phyloP scores from a whole-genome alignment of 2,113 vertebrate genomes.

The Ceyx melanurus region DNA sequence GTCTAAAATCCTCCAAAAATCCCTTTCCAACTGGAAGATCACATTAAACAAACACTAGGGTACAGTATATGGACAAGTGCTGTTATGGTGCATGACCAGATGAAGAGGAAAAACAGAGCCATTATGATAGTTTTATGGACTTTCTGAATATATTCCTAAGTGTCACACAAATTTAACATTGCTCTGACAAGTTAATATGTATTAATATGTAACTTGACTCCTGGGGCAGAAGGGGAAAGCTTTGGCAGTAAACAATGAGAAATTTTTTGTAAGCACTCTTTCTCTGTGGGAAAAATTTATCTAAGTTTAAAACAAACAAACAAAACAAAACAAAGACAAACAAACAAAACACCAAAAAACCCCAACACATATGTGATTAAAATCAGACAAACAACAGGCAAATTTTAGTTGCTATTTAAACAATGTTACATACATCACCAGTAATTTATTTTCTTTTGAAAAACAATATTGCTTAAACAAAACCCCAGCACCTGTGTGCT shows the following conservation, averaged over 20 bases:
- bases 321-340: too few species aligned
- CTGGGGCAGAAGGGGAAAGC: conserved; percentile 15
- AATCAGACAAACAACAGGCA: background rate
- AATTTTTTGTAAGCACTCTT: conserved; percentile 14
- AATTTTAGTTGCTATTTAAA: background rate
- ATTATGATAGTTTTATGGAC: conserved; percentile 41
- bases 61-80: background rate
- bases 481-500: background rate
- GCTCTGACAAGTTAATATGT: conserved; percentile 48
- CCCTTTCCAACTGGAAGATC: background rate
- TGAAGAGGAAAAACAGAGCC: conserved; percentile 25
- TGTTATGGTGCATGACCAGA: conserved; percentile 15
- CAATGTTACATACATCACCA: background rate
- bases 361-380: background rate
- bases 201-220: conserved; percentile 2
- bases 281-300: background rate
- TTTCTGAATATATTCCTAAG: conserved; percentile 46
- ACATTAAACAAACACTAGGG: background rate
- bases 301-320: background rate
- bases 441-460: conserved; percentile 1
- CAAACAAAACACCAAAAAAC: background rate
- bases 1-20: background rate
- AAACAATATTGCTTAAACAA: background rate
- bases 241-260: background rate
- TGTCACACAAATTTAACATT: conserved; percentile 34